Evolutionary conservation across 2,888 invertebrate species (phyloP).

Genomic region (Sphinx pinastri): DNA sequence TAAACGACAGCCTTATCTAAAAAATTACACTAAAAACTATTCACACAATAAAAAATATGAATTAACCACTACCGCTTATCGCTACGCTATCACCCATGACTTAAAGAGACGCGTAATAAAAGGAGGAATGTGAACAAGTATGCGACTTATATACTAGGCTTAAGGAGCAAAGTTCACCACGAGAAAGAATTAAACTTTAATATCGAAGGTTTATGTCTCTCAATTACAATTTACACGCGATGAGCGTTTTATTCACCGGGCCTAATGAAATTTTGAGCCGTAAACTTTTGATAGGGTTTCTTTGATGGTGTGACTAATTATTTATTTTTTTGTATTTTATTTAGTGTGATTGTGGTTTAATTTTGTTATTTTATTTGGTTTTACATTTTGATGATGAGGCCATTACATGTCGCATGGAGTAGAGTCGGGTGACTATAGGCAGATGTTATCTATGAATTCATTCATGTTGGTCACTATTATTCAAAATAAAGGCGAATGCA

Average conservation of each 20-base stretch:
- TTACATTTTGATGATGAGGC: too few relatives aligned
- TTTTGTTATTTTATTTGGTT: too few relatives aligned
- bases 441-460: too few relatives aligned
- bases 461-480: too few relatives aligned
- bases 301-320: neutral
- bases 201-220: constrained; percentile 22
- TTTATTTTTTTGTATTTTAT: too few relatives aligned
- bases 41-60: too few relatives aligned
- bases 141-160: constrained; percentile 58
- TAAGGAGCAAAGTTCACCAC: constrained; percentile 49
- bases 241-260: neutral
- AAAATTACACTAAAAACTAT: too few relatives aligned
- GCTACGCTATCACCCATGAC: constrained; percentile 33
- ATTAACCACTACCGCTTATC: neutral
- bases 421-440: too few relatives aligned
- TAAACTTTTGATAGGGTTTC: neutral
- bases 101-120: constrained; percentile 60
- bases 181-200: constrained; percentile 45
- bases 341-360: too few relatives aligned
- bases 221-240: constrained; percentile 22
- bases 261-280: neutral
- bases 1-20: too few relatives aligned
- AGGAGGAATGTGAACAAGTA: constrained; percentile 65
- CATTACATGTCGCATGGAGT: too few relatives aligned
- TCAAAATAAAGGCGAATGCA: too few relatives aligned